Evolutionary conservation across 2,113 vertebrate species (phyloP), one percentile per base, ranked within the genome.

Genomic region (Epinephelus fuscoguttatus): DNA sequence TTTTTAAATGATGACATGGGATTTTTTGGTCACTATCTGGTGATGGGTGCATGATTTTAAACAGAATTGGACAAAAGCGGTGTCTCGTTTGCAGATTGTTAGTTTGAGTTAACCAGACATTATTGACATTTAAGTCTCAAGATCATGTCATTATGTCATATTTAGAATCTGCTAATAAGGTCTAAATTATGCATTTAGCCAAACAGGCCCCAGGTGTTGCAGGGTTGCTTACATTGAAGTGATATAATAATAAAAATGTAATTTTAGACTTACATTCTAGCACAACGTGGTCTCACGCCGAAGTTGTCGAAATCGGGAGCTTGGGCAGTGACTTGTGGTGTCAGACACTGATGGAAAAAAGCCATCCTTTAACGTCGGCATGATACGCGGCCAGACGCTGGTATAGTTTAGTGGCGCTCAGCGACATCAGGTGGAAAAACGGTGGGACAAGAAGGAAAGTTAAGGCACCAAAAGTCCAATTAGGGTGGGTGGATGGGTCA

Each of bases 11-110:
- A 45, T 12, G 25, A 30, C 6, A 18, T 15, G 14, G 21, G 27
- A 49, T 70, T 53, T 69, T 70, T 49, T 67, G 60, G 33, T 49
- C 25, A 74, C 21, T 13, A 45, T 30, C 11, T 52, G 67, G 66
- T 69, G 66, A 69, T 30, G 11, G 33, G 13, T 56, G 50, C 27
- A 55, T 40, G 47, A 50, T 37, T 59, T 13, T 30, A 56, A 21
- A 25, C 37, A 11, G 52, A 25, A 1, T 40, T 37, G 21, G 30
- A 40, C 21, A 17, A 56, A 15, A 56, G 52, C 21, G 45, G 53
- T 7, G 13, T 47, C n/a, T 25, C 25, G 10, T 56, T 70, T 55
- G 55, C 52, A 42, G 21, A 6, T 45, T 12, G 2, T 45, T 45
- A 19, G 13, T 23, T 45, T 45, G 12, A 47, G 21, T 21, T n/a